Evolutionary conservation across 2,888 invertebrate genomes (phyloP).

Genomic region (Myathropa florea): DNA sequence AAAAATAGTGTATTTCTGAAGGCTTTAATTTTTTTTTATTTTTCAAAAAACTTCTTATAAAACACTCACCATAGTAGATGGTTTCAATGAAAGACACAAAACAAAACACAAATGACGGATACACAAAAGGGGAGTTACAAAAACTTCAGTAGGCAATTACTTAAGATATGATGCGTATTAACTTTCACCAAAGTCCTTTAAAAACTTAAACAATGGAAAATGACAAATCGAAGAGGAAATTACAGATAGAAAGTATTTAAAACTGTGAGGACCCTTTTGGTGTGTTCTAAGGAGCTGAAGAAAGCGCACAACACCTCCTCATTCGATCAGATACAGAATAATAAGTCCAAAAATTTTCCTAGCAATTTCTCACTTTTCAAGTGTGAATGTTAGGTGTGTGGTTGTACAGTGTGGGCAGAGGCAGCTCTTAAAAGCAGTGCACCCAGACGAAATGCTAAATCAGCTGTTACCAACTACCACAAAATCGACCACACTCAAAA

Average conservation of each 20-base stretch:
- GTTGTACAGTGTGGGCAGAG: conserved; percentile 67
- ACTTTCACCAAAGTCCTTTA: conserved; percentile 27
- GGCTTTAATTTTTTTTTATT: not conserved
- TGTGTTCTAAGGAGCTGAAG: conserved; percentile 64
- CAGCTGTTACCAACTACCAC: conserved; percentile 65
- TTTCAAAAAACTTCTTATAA: not conserved
- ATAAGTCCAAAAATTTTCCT: conserved; percentile 71
- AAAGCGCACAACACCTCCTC: conserved; percentile 74
- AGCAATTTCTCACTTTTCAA: conserved; percentile 70
- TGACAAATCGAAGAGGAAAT: conserved; percentile 36
- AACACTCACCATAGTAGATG: conserved; percentile 61
- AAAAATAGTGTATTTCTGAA: not conserved
- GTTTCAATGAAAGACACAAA: conserved; percentile 46
- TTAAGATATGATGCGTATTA: not conserved
- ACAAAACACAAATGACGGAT: conserved; percentile 38
- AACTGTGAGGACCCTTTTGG: conserved; percentile 52
- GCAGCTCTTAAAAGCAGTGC: conserved; percentile 53
- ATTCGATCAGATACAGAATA: conserved; percentile 74
- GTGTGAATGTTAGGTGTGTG: conserved; percentile 62
- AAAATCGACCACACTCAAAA: conserved; percentile 44
- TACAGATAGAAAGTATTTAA: conserved; percentile 26
- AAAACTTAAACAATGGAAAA: not conserved
- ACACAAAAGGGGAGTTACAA: conserved; percentile 24
- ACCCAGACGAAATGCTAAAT: conserved; percentile 57
- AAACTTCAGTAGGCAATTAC: conserved; percentile 24